A percentile compares a stretch with the other conserved stretches of the same genome.
These are phyloP conservation scores for Hypomecis punctinalis DNA, from an alignment of 2,888 invertebrate species.

Conservation along the genomic window DNA sequence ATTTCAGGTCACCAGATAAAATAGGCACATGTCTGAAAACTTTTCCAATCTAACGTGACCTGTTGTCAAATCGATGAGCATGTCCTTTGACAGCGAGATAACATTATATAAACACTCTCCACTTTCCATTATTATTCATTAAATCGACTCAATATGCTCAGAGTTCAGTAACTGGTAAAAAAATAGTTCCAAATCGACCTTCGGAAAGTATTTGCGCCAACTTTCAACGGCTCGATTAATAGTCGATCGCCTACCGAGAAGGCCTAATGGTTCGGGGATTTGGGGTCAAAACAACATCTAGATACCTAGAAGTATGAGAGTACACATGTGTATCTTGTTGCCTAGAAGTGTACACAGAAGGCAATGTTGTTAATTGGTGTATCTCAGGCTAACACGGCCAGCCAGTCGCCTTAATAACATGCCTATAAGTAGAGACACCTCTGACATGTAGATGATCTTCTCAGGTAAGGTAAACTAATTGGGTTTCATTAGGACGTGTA, in stretches of 20 bases:
- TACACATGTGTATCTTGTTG: too few species aligned
- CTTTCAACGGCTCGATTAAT: conserved; percentile 11
- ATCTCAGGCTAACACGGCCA: conserved; percentile 11
- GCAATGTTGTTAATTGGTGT: conserved; percentile 7
- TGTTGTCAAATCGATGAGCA: too few species aligned
- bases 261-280: conserved; percentile 3
- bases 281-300: not conserved
- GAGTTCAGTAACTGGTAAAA: not conserved
- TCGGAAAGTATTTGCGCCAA: conserved; percentile 5
- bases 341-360: not conserved
- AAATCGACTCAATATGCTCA: not conserved
- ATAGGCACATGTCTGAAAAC: not conserved
- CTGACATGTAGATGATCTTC: not conserved
- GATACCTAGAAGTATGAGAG: not conserved
- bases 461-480: conserved; percentile 18
- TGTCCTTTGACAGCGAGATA: not conserved
- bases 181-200: conserved; percentile 11
- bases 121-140: too few species aligned
- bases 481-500: conserved; percentile 15
- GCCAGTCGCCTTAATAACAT: conserved; percentile 13
- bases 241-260: not conserved
- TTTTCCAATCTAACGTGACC: not conserved
- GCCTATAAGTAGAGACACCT: conserved; percentile 4
- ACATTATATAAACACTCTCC: too few species aligned
- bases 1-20: not conserved